Conservation (phyloP, 2,113 vertebrate species). For the Panthera tigris region DNA sequence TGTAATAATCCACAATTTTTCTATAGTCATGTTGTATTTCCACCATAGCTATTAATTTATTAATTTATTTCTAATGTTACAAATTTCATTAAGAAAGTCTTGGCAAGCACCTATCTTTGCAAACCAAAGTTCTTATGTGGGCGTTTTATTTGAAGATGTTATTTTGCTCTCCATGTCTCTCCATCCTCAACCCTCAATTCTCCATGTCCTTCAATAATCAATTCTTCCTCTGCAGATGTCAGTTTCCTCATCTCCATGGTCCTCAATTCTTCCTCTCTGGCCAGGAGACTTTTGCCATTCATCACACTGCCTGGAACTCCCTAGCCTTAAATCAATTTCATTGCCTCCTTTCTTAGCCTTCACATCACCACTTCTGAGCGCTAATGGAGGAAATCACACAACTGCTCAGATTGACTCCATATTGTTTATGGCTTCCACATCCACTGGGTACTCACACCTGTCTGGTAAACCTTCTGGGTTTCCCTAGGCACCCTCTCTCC, state of each 20-base stretch:
- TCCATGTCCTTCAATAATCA: background rate
- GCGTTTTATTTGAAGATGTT: conserved; percentile 8
- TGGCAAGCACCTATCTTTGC: background rate
- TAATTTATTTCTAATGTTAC: background rate
- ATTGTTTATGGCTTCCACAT: conserved; percentile 7
- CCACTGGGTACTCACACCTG: background rate
- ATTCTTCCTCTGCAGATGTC: background rate
- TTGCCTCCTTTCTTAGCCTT: background rate
- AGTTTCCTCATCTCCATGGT: background rate
- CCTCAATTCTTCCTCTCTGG: background rate
- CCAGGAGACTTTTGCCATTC: background rate
- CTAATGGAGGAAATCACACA: conserved; percentile 38
- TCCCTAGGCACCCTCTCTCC: background rate
- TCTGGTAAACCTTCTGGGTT: background rate
- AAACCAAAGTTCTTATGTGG: background rate
- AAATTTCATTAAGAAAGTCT: conserved; percentile 10
- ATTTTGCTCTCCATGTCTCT: background rate
- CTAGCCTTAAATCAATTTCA: background rate
- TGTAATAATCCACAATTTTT: background rate
- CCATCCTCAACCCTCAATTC: background rate
- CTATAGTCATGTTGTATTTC: background rate
- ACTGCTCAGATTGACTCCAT: background rate
- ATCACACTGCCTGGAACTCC: background rate
- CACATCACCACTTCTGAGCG: background rate
- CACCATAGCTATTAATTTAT: background rate